Evolutionary conservation across 2,888 invertebrate genomes (phyloP).

Genomic region (Dichetophora obliterata): DNA sequence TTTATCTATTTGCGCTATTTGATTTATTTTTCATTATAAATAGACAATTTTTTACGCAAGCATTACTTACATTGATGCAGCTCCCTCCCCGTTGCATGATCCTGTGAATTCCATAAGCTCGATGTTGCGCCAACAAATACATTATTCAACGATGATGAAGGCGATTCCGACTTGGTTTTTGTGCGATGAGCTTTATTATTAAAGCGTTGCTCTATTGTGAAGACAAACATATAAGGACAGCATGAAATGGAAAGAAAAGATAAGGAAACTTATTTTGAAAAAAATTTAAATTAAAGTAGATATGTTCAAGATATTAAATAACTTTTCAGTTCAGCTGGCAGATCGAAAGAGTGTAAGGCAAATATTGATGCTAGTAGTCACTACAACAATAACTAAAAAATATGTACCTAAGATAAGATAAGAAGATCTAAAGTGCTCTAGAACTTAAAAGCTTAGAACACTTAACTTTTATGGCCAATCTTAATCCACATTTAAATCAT

Average conservation of each 20-base stretch:
- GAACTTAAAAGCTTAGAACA: too few relatives aligned
- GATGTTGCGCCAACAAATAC: slow-evolving; percentile 67
- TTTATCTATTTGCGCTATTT: too few relatives aligned
- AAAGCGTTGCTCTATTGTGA: slow-evolving; percentile 53
- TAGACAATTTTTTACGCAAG: neutral
- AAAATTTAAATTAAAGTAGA: neutral
- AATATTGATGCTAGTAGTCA: too few relatives aligned
- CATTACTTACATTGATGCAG: slow-evolving; percentile 63
- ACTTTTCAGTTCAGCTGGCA: too few relatives aligned
- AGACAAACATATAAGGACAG: neutral
- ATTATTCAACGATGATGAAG: slow-evolving; percentile 63
- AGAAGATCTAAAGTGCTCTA: too few relatives aligned
- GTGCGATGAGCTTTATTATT: slow-evolving; percentile 62
- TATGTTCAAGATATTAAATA: too few relatives aligned
- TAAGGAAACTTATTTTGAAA: neutral
- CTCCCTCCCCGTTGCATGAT: slow-evolving; percentile 59
- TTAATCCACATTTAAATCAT: too few relatives aligned
- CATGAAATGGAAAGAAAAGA: neutral
- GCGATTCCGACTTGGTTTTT: slow-evolving; percentile 62
- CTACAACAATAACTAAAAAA: too few relatives aligned
- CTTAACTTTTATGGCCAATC: too few relatives aligned
- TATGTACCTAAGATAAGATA: too few relatives aligned
- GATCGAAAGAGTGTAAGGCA: too few relatives aligned
- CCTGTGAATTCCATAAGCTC: slow-evolving; percentile 68
- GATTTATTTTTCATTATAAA: neutral